Conservation (phyloP, 1,140 invertebrate species). For the Thalassaphorura encarpata region DNA sequence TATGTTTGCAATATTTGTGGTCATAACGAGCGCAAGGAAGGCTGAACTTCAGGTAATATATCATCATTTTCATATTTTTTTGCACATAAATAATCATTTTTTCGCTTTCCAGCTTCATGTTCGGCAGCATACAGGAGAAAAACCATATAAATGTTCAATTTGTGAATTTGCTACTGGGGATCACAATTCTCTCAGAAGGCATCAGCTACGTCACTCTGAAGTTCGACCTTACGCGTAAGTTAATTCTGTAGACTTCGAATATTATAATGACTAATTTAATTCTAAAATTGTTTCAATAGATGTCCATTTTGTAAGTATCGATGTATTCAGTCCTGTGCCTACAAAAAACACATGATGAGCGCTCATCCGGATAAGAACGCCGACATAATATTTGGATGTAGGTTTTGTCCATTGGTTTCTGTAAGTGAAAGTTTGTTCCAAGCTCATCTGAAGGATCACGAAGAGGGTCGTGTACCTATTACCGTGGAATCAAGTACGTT, state of each 20-base stretch:
- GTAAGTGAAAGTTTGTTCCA: constrained; percentile 48
- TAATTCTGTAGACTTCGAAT: background rate
- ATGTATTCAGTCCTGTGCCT: constrained; percentile 54
- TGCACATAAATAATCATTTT: constrained; percentile 40
- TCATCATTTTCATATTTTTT: no score
- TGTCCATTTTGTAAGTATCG: constrained; percentile 59
- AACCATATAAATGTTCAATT: constrained; percentile 65
- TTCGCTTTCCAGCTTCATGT: constrained; percentile 53
- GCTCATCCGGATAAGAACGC: constrained; percentile 48
- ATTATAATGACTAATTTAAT: background rate
- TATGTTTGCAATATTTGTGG: constrained; percentile 66
- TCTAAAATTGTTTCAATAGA: constrained; percentile 41
- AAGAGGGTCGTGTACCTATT: constrained; percentile 37
- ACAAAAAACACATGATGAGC: constrained; percentile 53
- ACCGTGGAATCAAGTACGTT: no score
- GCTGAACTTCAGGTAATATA: constrained; percentile 43
- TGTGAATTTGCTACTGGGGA: constrained; percentile 67
- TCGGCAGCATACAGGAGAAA: constrained; percentile 62
- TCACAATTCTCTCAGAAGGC: constrained; percentile 69
- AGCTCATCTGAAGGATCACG: constrained; percentile 48
- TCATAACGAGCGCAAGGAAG: constrained; percentile 56
- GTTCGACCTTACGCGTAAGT: constrained; percentile 48
- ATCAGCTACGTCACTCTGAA: constrained; percentile 64
- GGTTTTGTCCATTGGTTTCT: constrained; percentile 48
- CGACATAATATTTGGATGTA: constrained; percentile 47